phyloP scores from a whole-genome alignment of 1,140 invertebrate species.

The Euglossa dilemma region DNA sequence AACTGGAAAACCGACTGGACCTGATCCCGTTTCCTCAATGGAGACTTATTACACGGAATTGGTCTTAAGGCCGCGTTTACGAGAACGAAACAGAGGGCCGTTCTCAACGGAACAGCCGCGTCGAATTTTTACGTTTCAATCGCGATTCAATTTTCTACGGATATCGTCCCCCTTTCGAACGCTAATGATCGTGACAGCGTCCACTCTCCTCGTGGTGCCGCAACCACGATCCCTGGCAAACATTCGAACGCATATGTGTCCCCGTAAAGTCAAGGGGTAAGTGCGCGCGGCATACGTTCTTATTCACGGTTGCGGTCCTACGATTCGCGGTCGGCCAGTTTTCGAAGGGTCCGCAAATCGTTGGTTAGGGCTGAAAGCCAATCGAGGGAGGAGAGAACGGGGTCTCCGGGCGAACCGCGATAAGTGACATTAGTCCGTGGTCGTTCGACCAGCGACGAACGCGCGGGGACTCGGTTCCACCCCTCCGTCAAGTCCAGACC shows the following conservation, averaged over 20 bases:
- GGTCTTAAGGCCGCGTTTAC: background rate
- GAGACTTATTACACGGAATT: background rate
- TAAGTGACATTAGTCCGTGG: slow-evolving; percentile 59
- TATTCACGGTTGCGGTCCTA: slow-evolving; percentile 44
- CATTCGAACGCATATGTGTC: slow-evolving; percentile 45
- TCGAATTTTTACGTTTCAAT: background rate
- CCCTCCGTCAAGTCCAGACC: slow-evolving; percentile 1
- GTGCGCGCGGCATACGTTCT: slow-evolving; percentile 54
- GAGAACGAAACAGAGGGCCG: too few relatives aligned
- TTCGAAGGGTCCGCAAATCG: slow-evolving; percentile 64
- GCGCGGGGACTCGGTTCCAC: slow-evolving; percentile 9
- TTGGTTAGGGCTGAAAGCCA: slow-evolving; percentile 62
- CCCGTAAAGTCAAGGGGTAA: slow-evolving; percentile 57
- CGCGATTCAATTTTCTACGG: too few relatives aligned
- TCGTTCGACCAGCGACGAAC: slow-evolving; percentile 37
- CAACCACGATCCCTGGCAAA: slow-evolving; percentile 12
- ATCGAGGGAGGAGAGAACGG: slow-evolving; percentile 53
- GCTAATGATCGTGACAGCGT: background rate
- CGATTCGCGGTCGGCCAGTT: slow-evolving; percentile 65
- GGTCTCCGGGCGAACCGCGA: slow-evolving; percentile 44
- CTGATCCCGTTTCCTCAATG: slow-evolving; percentile 19
- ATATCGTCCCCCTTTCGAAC: background rate
- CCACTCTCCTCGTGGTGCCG: slow-evolving; percentile 8
- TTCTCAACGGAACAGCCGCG: too few relatives aligned
- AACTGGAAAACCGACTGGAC: slow-evolving; percentile 18